These are phyloP conservation scores for Enteromius paludinosus DNA, from an alignment of 2,797 vertebrate genomes.

Conservation along the genomic window DNA sequence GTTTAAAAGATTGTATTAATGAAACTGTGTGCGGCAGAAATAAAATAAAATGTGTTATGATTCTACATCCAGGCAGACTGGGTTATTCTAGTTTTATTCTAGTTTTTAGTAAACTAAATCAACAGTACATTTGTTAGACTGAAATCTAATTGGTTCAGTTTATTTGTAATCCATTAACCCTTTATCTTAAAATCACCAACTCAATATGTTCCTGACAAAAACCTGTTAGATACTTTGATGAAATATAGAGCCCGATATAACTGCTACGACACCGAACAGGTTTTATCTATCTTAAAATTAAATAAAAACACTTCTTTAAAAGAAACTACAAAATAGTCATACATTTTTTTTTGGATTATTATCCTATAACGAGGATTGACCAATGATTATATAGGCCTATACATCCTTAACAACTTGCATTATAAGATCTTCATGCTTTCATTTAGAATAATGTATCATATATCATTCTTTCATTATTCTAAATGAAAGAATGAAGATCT, in stretches of 20 bases:
- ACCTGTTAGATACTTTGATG: neutral
- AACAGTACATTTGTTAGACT: too few species aligned
- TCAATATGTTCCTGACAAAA: neutral
- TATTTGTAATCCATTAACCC: too few species aligned
- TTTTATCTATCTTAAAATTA: neutral
- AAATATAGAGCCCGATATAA: neutral
- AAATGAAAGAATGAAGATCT: too few species aligned
- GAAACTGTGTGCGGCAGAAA: neutral
- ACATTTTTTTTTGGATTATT: too few species aligned
- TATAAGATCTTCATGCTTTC: too few species aligned
- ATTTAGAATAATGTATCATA: too few species aligned
- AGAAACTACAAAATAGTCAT: neutral
- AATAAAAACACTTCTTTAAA: neutral
- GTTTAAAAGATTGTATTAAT: constrained; percentile 31
- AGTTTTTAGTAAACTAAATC: too few species aligned
- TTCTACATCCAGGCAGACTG: neutral
- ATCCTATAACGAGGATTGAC: too few species aligned
- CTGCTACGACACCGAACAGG: neutral
- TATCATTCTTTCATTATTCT: too few species aligned
- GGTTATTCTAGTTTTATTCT: neutral
- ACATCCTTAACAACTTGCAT: too few species aligned
- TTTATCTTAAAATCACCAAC: neutral
- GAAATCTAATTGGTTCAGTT: too few species aligned
- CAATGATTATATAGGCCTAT: too few species aligned
- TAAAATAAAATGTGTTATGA: neutral